Percentiles rank a stretch among this genome's conserved stretches.
These are phyloP conservation scores for Speoplatyrhinus poulsoni DNA, from an alignment of 2,113 vertebrate species.

Conservation along the genomic window DNA sequence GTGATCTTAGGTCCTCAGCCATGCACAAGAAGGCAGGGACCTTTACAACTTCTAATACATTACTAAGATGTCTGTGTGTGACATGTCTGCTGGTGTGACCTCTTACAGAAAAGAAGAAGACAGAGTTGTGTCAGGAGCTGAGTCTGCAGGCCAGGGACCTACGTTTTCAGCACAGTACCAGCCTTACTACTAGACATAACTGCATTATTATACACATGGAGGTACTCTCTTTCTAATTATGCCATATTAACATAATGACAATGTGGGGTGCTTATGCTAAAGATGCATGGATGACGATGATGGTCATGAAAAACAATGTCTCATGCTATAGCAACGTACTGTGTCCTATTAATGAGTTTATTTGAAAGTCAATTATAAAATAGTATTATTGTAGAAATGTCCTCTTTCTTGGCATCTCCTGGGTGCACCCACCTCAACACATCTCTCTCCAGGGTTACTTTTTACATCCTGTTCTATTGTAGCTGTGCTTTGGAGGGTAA, in stretches of 20 bases:
- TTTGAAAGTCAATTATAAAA: neutral
- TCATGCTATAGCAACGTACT: too few species aligned
- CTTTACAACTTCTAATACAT: too few species aligned
- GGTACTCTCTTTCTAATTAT: constrained; percentile 65
- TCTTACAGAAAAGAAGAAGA: constrained; percentile 91
- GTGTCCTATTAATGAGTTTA: too few species aligned
- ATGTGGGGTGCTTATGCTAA: too few species aligned
- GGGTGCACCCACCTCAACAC: neutral
- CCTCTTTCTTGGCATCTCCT: neutral
- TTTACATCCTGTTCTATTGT: constrained; percentile 15
- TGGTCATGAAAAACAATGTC: too few species aligned
- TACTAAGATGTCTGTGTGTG: neutral
- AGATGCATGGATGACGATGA: too few species aligned
- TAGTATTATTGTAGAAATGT: neutral
- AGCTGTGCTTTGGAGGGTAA: neutral
- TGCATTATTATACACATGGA: constrained; percentile 94
- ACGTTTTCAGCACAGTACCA: constrained; percentile 91
- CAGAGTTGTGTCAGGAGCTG: constrained; percentile 91
- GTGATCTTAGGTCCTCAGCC: neutral
- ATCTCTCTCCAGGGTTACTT: constrained; percentile 1
- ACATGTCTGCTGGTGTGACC: neutral
- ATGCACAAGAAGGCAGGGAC: neutral
- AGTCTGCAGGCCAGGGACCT: constrained; percentile 94
- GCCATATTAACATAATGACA: neutral
- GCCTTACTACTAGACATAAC: constrained; percentile 89